Conservation (phyloP, 2,113 vertebrate species). For the Dendrocopos noguchii region DNA sequence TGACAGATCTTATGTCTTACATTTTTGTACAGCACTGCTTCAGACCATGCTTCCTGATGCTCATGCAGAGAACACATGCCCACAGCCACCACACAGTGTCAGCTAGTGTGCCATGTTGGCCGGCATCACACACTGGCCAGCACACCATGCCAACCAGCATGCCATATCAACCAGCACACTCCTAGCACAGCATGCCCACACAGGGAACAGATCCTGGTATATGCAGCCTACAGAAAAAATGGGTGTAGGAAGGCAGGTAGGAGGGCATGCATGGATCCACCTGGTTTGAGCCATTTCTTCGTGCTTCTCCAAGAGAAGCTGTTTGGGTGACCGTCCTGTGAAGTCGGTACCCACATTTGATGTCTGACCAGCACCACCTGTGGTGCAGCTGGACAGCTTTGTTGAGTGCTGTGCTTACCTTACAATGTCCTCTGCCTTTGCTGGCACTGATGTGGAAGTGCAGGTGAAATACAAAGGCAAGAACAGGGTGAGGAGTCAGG, state of each 20-base stretch:
- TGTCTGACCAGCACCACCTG: background rate
- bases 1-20: background rate
- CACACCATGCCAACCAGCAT: background rate
- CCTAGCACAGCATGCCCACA: background rate
- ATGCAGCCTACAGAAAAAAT: background rate
- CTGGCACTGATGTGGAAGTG: background rate
- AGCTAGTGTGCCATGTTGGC: background rate
- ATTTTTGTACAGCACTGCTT: background rate
- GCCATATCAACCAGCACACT: accelerated
- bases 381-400: background rate
- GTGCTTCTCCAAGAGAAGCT: background rate
- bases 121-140: background rate
- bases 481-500: background rate
- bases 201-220: accelerated
- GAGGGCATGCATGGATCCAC: no score
- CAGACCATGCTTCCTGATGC: background rate
- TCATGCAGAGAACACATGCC: accelerated
- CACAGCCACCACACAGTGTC: accelerated
- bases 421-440: background rate
- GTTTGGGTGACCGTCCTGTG: no score
- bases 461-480: background rate
- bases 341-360: background rate
- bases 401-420: accelerated
- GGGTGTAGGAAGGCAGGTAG: background rate
- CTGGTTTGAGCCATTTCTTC: background rate